A percentile compares a stretch with the other conserved stretches of the same genome.
Evolutionary conservation across 1,140 invertebrate species (phyloP).

Genomic region (Harpegnathos saltator): DNA sequence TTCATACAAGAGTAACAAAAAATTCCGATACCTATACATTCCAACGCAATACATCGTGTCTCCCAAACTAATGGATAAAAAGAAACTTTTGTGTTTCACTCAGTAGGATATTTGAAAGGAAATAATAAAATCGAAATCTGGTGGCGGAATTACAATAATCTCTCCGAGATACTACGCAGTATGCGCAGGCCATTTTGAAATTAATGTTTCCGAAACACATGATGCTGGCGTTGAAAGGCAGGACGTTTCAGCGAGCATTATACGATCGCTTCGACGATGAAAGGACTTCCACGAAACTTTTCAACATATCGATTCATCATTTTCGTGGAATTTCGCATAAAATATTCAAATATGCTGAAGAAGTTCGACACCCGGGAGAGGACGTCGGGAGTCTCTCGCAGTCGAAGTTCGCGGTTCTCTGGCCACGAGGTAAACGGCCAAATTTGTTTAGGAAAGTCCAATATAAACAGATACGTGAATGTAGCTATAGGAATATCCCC

Average conservation of each 20-base stretch:
- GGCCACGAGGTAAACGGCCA: slow-evolving; percentile 19
- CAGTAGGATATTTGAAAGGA: too few species aligned
- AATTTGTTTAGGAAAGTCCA: slow-evolving; percentile 42
- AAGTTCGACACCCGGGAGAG: slow-evolving; percentile 15
- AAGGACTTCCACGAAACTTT: slow-evolving; percentile 21
- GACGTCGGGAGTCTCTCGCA: slow-evolving; percentile 17
- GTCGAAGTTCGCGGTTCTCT: slow-evolving; percentile 18
- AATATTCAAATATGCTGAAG: slow-evolving; percentile 43
- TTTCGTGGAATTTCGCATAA: slow-evolving; percentile 10
- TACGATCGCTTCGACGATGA: not conserved
- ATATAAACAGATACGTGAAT: slow-evolving; percentile 18
- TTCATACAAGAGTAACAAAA: too few species aligned
- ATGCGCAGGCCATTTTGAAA: not conserved
- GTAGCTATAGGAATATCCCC: slow-evolving; percentile 9
- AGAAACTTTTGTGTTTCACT: too few species aligned
- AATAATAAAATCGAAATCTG: too few species aligned
- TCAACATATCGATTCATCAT: slow-evolving; percentile 29
- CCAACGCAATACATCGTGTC: too few species aligned
- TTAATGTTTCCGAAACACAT: not conserved
- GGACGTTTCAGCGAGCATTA: not conserved
- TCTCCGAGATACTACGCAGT: not conserved
- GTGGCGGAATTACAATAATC: too few species aligned
- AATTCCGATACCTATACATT: too few species aligned
- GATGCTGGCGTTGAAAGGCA: not conserved
- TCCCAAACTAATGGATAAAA: too few species aligned